Percentiles rank a stretch among this genome's conserved stretches.
phyloP scores from a whole-genome alignment of 2,888 invertebrate genomes.

The Myopa testacea region DNA sequence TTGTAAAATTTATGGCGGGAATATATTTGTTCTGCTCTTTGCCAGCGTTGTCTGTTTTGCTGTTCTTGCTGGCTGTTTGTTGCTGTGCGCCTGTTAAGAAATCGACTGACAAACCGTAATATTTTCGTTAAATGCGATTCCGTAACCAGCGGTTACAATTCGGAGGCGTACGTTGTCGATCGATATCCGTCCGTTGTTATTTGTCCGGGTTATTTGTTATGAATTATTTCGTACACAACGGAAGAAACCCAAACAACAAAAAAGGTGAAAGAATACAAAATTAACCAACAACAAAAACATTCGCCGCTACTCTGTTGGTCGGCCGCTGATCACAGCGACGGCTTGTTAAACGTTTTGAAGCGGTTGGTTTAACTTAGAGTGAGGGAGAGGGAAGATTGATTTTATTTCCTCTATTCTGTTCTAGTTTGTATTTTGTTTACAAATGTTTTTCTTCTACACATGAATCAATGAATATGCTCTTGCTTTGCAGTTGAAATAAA shows the following conservation, averaged over 20 bases:
- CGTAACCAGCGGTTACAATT: background rate
- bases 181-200: background rate
- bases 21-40: background rate
- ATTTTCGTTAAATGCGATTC: constrained; percentile 33
- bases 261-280: background rate
- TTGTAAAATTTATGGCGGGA: background rate
- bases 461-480: too few relatives aligned
- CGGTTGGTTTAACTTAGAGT: too few relatives aligned
- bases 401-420: too few relatives aligned
- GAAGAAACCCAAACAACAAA: background rate
- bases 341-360: too few relatives aligned
- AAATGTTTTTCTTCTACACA: too few relatives aligned
- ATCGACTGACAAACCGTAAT: constrained; percentile 57
- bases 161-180: background rate
- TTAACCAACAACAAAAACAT: background rate
- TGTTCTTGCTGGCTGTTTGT: constrained; percentile 26
- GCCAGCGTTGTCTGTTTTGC: constrained; percentile 40
- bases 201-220: background rate
- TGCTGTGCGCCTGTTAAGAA: constrained; percentile 58
- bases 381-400: too few relatives aligned
- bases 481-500: too few relatives aligned
- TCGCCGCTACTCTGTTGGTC: background rate
- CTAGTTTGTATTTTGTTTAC: too few relatives aligned
- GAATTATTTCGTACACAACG: background rate
- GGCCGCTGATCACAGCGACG: too few relatives aligned